Evolutionary conservation across 2,888 invertebrate genomes (phyloP), one percentile per base, ranked within the genome.

Genomic region (Sialis lutaria): DNA sequence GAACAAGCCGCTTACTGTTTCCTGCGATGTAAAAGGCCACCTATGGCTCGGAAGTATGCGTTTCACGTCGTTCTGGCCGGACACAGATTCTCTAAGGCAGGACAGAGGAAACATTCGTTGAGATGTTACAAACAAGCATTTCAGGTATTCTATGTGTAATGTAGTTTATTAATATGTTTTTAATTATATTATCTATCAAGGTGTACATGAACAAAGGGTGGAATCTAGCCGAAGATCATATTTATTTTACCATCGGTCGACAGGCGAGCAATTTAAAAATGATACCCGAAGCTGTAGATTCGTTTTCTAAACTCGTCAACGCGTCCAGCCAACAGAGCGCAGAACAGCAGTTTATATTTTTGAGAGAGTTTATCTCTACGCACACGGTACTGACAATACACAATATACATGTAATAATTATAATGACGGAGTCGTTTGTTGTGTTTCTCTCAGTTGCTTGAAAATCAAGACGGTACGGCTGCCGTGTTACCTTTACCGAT

Each of bases 61-160:
- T 93, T 97, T 64, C 93, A 97, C 60, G 86, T 92, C 73, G 93
- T 97, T 13, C 71, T 98, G 22, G 89, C 97, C 12, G 97, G 97
- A 0, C 93, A 98, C 66, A 73, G 97, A 49, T 96, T 83, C 65
- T 89, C 87, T 8, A 92, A 95, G 63, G 86, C 91, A 9, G 88
- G 88, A 0, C 92, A 95, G 65, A 77, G 86, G 52, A 87, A 83
- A 62, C 96, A 96, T 67, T 88, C 93, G 0, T 74, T 93, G 50
- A 72, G 93, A 53, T 89, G 91, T 58, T 96, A 96, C 60, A 81
- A 81, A 52, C 92, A 92, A 65, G 92, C 95, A 6, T 80, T 86
- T 65, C 87, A 91, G 72, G 85, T 87, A 57, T 50, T 48, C 46
- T 31, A 7, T 6, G 47, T 37, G n/a, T n/a, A n/a, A n/a, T n/a